Conservation (phyloP, 2,113 vertebrate genomes). For the Lophura nycthemera region DNA sequence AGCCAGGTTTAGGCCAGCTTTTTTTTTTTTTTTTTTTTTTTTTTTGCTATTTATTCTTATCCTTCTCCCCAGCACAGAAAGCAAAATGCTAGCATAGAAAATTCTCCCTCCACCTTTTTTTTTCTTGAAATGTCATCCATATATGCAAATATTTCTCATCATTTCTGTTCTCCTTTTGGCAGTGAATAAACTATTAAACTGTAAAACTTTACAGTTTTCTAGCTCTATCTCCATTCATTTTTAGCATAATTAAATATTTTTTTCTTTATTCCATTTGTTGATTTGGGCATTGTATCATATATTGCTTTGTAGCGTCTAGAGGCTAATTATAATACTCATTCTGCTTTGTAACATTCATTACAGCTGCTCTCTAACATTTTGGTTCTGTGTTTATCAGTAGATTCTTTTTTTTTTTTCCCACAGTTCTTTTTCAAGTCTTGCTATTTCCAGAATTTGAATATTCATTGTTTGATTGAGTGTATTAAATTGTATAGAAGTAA, state of each 20-base stretch:
- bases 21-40: not conserved
- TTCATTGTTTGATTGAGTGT: constrained; percentile 40
- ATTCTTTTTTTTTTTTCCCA: not conserved
- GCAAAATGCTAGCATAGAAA: not conserved
- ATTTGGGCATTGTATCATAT: not conserved
- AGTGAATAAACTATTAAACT: not conserved
- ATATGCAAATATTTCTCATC: not conserved
- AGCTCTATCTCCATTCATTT: not conserved
- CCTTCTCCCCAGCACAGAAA: not conserved
- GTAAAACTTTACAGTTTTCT: not conserved
- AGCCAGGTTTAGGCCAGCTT: not conserved
- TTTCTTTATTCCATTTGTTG: constrained; percentile 25
- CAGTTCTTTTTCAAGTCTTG: not conserved
- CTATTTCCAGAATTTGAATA: constrained; percentile 24
- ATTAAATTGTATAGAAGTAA: constrained; percentile 40
- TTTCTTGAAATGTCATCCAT: not conserved
- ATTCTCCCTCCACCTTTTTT: not conserved
- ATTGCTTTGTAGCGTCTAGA: not conserved
- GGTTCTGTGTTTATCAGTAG: not conserved
- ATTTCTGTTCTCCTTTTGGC: constrained; percentile 1
- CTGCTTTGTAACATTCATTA: not conserved
- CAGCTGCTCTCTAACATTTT: not conserved
- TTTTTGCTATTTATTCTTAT: not conserved
- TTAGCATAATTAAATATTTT: not conserved
- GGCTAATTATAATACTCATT: constrained; percentile 7